Evolutionary conservation across 1,140 invertebrate genomes (phyloP).

Genomic region (Dolichoris vasculosae): DNA sequence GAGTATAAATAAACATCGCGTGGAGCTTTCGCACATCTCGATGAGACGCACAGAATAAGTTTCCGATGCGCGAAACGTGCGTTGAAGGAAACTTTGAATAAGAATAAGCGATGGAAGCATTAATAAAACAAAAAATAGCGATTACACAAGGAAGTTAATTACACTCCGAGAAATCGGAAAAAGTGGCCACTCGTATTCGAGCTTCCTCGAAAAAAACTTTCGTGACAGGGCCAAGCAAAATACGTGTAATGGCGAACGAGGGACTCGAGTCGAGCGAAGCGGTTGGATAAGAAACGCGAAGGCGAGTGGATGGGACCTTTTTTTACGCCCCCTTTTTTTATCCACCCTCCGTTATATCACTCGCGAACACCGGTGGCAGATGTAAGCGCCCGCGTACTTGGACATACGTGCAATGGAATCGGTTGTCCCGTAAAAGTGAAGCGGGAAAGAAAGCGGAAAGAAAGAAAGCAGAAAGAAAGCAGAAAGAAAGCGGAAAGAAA

Average conservation of each 20-base stretch:
- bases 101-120: too few relatives aligned
- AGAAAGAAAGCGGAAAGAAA: slow-evolving; percentile 59
- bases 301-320: neutral
- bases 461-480: slow-evolving; percentile 55
- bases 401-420: slow-evolving; percentile 7
- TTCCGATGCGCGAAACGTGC: too few relatives aligned
- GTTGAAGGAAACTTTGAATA: too few relatives aligned
- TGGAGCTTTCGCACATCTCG: too few relatives aligned
- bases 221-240: neutral
- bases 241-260: neutral
- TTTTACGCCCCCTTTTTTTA: neutral
- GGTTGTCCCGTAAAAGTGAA: neutral
- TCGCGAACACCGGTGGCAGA: neutral
- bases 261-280: neutral
- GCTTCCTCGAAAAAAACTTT: neutral
- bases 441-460: neutral
- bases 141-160: neutral
- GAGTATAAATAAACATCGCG: too few relatives aligned
- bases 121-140: neutral
- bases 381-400: neutral
- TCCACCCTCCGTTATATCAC: neutral
- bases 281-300: neutral
- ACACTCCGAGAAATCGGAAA: neutral
- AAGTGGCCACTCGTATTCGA: neutral
- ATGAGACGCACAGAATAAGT: too few relatives aligned